A percentile compares a stretch with the other conserved stretches of the same genome.
Evolutionary conservation across 1,140 invertebrate genomes (phyloP).

Genomic region (Rhopalosiphum maidis): DNA sequence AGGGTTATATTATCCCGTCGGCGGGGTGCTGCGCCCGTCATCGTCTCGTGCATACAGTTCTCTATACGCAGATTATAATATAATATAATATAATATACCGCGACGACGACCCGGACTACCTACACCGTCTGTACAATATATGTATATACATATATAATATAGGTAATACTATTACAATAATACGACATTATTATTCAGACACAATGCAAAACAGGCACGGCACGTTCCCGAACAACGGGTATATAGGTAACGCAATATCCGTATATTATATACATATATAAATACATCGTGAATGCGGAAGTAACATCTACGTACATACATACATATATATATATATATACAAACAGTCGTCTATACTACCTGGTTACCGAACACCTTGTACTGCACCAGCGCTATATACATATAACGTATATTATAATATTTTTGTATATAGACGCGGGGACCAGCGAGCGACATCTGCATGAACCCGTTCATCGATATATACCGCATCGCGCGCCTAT

Average conservation of each 20-base stretch:
- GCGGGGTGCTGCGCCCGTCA: not conserved
- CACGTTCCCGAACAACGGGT: conserved; percentile 33
- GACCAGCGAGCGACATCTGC: conserved; percentile 48
- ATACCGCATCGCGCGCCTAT: conserved; percentile 27
- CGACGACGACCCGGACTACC: not conserved
- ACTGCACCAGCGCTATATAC: not conserved
- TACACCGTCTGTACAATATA: not conserved
- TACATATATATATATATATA: not conserved
- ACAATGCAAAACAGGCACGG: conserved; percentile 57
- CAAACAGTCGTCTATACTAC: not conserved
- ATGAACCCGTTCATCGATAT: conserved; percentile 53
- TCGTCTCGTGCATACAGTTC: not conserved
- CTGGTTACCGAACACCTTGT: conserved; percentile 48
- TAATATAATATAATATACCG: conserved; percentile 29
- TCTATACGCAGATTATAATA: conserved; percentile 40
- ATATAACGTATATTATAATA: not conserved
- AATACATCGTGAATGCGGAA: conserved; percentile 38
- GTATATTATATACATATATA: not conserved
- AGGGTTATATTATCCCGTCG: conserved; percentile 12
- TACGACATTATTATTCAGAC: conserved; percentile 49
- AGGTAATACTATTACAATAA: conserved; percentile 26
- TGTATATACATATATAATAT: not conserved
- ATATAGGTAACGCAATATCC: not conserved
- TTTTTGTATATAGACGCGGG: not conserved
- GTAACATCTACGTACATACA: conserved; percentile 19